Evolutionary conservation across 2,797 vertebrate species (phyloP).

Genomic region (Pipistrellus kuhlii): DNA sequence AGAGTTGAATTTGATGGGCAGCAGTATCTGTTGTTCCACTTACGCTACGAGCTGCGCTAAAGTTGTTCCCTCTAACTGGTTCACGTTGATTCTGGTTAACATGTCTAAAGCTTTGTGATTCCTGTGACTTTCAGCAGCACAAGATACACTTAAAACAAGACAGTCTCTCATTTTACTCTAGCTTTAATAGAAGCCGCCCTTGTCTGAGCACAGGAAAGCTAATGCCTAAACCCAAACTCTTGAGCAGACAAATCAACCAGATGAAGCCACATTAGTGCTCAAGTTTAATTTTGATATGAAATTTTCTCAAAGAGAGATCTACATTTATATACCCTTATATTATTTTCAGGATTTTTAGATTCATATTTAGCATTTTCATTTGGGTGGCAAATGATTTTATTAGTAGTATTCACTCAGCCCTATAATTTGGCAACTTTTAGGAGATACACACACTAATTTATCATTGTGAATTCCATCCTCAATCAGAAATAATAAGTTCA

Average conservation of each 20-base stretch:
- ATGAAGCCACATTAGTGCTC: conserved; percentile 62
- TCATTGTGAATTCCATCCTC: conserved; percentile 80
- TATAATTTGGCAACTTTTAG: conserved; percentile 78
- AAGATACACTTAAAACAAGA: conserved; percentile 77
- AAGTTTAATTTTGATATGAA: conserved; percentile 83
- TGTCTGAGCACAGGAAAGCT: conserved; percentile 65
- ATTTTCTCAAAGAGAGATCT: conserved; percentile 77
- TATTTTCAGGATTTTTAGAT: conserved; percentile 81
- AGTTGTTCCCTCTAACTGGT: neutral
- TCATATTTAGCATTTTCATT: conserved; percentile 82
- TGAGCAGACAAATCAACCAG: conserved; percentile 70
- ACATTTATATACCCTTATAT: conserved; percentile 42
- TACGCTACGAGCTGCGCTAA: neutral
- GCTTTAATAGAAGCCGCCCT: conserved; percentile 2
- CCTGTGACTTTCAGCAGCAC: conserved; percentile 50
- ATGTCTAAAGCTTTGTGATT: conserved; percentile 59
- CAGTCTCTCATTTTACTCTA: conserved; percentile 12
- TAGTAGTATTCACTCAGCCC: conserved; percentile 78
- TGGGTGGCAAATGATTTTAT: conserved; percentile 78
- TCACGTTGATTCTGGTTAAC: neutral
- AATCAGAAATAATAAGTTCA: conserved; percentile 82
- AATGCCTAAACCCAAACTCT: conserved; percentile 70
- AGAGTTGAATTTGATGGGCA: neutral
- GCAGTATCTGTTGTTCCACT: neutral
- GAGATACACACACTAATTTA: conserved; percentile 75